These are phyloP conservation scores for Ormyrus nitidulus DNA, from an alignment of 2,888 invertebrate genomes.

Conservation along the genomic window DNA sequence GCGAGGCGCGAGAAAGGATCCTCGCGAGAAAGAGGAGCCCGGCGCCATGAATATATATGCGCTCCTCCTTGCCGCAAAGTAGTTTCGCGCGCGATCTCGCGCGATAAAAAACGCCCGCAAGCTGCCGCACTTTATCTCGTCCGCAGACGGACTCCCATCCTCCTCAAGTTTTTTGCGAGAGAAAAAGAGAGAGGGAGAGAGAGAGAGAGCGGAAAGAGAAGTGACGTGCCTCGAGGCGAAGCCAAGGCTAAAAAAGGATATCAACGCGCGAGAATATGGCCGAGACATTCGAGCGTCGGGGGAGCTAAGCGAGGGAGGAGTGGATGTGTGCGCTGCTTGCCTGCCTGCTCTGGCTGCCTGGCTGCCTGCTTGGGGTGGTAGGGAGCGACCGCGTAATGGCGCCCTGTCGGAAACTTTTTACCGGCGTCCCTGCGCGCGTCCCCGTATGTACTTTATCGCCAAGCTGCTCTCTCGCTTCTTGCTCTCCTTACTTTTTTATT, in stretches of 20 bases:
- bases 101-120: too few relatives aligned
- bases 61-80: too few relatives aligned
- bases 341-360: too few relatives aligned
- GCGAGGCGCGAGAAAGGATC: neutral
- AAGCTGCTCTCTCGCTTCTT: too few relatives aligned
- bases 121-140: too few relatives aligned
- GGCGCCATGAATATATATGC: too few relatives aligned
- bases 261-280: conserved; percentile 58
- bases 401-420: conserved; percentile 48
- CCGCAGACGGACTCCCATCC: too few relatives aligned
- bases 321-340: neutral
- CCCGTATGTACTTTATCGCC: too few relatives aligned
- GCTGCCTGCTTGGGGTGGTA: conserved; percentile 29
- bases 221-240: neutral
- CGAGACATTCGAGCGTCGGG: conserved; percentile 48
- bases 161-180: too few relatives aligned
- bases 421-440: conserved; percentile 1
- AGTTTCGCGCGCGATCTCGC: too few relatives aligned
- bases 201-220: neutral
- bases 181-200: neutral
- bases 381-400: conserved; percentile 55
- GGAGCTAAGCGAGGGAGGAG: conserved; percentile 24
- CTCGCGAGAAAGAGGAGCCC: too few relatives aligned
- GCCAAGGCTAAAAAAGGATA: conserved; percentile 53
- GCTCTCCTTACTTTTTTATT: conserved; percentile 5